Conservation (phyloP, 2,797 vertebrate species). For the Sebastes iracundus region DNA sequence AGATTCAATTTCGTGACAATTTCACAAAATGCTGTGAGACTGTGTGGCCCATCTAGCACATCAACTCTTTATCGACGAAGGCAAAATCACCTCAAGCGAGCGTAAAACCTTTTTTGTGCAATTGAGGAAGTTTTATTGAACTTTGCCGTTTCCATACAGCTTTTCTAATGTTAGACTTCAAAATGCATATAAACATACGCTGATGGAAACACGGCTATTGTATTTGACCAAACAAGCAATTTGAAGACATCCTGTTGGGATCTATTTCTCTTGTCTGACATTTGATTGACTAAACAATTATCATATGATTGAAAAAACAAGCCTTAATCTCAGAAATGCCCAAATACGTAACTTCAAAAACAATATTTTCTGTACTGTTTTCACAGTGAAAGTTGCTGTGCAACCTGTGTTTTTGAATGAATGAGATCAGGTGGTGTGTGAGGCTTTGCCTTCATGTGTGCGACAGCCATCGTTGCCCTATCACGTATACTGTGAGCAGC, state of each 20-base stretch:
- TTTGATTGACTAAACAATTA: background rate
- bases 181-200: too few relatives aligned
- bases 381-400: background rate
- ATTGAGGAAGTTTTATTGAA: too few relatives aligned
- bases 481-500: background rate
- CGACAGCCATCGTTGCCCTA: slow-evolving; percentile 7
- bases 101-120: too few relatives aligned
- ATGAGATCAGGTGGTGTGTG: background rate
- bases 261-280: background rate
- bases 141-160: too few relatives aligned
- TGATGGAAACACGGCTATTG: too few relatives aligned
- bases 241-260: background rate
- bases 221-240: background rate
- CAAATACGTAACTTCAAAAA: background rate
- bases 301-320: background rate
- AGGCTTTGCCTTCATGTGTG: background rate
- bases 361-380: background rate
- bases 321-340: background rate
- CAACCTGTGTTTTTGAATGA: background rate
- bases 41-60: too few relatives aligned
- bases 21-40: too few relatives aligned
- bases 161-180: too few relatives aligned
- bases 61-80: too few relatives aligned
- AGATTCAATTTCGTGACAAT: too few relatives aligned
- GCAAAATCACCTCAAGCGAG: too few relatives aligned